Base-by-base conservation (phyloP, 2,888 invertebrate genomes). In the Synanthedon andrenaeformis region DNA sequence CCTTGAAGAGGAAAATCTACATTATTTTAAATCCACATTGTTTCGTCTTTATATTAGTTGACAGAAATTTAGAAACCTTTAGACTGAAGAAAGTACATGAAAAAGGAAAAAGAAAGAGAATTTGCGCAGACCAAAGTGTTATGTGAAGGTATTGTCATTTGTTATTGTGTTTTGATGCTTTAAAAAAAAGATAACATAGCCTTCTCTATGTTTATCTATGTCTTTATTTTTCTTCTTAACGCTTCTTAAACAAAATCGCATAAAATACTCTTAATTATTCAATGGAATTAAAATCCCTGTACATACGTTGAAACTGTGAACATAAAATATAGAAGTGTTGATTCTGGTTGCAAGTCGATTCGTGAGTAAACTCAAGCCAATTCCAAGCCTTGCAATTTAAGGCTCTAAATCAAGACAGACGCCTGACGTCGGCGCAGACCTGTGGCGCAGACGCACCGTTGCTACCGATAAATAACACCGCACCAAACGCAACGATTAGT, bases 381-480 rank as follows among this genome's bases (percentile, higher is more conserved):
- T 69, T 66, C 67, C 71, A 65, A 65, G 73, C 71, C 70, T 70
- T 80, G 85, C 85, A 86, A 87, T 87, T 86, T 87, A 72, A 75
- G 78, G 74, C 77, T 72, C 63, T 87, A 87, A 87, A 87, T 87
- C 86, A 85, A 67, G 72, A 66, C 63, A 69, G 67, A 65, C 68
- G 67, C 67, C 67, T 55, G 67, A 65, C 67, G 67, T 55, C 55
- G 14, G 55, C 64, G 70, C 66, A 62, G 60, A 61, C 61, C n/a
- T n/a, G n/a, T n/a, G 14, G 55, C 64, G 70, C 66, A 62, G 60
- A 61, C 61, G 60, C 63, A 62, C 71, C 64, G 58, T 72, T 57
- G 84, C 86, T 84, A 82, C 85, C 82, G 84, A 85, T 84, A 85
- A 86, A 84, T 83, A 82, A 83, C 72, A 69, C 62, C 63, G 59